phyloP scores from a whole-genome alignment of 2,797 vertebrate genomes.

The Catharus ustulatus region DNA sequence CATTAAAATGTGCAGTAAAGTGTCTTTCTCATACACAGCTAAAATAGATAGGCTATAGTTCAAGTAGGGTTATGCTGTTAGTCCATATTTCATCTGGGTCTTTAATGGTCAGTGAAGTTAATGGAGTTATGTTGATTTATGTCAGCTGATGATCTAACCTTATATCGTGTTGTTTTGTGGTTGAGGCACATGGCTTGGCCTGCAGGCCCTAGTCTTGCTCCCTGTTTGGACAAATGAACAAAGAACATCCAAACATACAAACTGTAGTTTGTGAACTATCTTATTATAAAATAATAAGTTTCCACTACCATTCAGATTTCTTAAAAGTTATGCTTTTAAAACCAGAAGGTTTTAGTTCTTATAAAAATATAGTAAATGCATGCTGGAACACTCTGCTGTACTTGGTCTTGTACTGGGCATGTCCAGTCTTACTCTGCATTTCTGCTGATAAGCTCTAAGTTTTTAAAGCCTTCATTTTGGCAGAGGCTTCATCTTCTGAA shows the following conservation, averaged over 20 bases:
- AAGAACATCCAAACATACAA: not conserved
- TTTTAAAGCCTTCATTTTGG: slow-evolving; percentile 19
- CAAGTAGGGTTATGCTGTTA: not conserved
- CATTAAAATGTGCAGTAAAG: not conserved
- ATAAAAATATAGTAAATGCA: not conserved
- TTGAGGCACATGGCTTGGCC: not conserved
- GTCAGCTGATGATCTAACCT: slow-evolving; percentile 6
- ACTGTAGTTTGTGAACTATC: not conserved
- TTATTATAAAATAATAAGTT: not conserved
- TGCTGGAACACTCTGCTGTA: not conserved
- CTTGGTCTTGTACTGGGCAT: not conserved
- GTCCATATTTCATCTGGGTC: not conserved
- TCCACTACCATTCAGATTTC: not conserved
- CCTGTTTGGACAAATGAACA: not conserved
- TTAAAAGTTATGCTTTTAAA: not conserved
- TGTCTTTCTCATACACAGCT: not conserved
- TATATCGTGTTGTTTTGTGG: not conserved
- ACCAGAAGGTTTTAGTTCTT: not conserved
- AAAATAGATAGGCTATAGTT: not conserved
- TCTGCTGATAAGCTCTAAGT: not conserved
- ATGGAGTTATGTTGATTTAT: not conserved
- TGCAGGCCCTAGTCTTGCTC: not conserved
- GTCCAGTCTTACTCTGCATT: not conserved
- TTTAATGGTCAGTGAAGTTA: not conserved
- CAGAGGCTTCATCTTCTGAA: not conserved